Conservation (phyloP, 2,888 invertebrate genomes). For the Adela reaumurella region DNA sequence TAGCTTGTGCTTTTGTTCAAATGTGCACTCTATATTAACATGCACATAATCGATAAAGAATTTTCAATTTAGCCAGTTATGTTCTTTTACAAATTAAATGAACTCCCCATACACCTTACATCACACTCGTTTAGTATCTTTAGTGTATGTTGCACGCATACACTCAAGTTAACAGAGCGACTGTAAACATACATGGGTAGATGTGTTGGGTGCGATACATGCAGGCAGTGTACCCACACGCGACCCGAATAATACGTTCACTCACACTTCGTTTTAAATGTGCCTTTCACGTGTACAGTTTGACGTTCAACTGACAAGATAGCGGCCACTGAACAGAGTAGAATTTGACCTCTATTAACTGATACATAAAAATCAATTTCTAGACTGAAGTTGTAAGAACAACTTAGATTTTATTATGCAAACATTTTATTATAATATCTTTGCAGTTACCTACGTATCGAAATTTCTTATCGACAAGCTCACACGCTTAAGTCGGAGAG, state of each 20-base stretch:
- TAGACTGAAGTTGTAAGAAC: no score
- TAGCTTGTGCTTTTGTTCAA: background rate
- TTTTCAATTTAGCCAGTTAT: slow-evolving; percentile 10
- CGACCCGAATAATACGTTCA: background rate
- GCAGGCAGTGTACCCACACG: background rate
- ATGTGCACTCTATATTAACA: no score
- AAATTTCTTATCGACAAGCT: no score
- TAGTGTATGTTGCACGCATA: no score
- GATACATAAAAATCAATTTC: no score
- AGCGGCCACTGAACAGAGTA: background rate
- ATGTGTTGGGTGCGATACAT: no score
- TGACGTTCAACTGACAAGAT: background rate
- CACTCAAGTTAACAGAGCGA: background rate
- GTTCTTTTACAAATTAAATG: slow-evolving; percentile 18
- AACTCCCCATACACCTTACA: slow-evolving; percentile 33
- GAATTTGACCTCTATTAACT: background rate
- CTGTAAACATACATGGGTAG: background rate
- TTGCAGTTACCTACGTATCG: no score
- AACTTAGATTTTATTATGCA: no score
- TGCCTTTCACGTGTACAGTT: background rate
- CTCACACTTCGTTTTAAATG: background rate
- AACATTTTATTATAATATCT: no score
- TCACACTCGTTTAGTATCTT: slow-evolving; percentile 21
- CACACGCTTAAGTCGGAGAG: no score
- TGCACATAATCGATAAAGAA: no score